A percentile compares a stretch with the other conserved stretches of the same genome.
These are phyloP conservation scores for Luperina testacea DNA, from an alignment of 2,888 invertebrate genomes.

Conservation along the genomic window DNA sequence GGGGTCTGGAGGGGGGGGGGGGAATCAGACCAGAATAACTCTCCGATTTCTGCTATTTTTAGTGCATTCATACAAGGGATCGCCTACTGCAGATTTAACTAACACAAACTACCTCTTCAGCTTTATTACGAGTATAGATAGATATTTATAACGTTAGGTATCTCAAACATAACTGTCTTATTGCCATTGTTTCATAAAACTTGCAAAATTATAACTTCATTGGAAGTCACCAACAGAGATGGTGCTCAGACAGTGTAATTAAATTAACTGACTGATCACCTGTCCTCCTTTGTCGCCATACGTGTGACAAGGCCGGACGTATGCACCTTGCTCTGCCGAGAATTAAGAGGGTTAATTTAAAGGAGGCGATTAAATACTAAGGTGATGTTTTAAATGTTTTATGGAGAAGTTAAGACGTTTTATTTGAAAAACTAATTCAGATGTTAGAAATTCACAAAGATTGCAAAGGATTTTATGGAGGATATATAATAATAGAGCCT, in stretches of 20 bases:
- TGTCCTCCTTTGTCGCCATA: conserved; percentile 70
- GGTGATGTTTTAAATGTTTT: conserved; percentile 43
- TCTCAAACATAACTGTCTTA: no score
- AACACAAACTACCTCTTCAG: no score
- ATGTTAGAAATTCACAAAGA: not conserved
- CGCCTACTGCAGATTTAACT: no score
- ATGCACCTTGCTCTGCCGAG: conserved; percentile 71
- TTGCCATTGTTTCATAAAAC: no score
- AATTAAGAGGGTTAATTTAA: conserved; percentile 60
- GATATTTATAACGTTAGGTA: no score
- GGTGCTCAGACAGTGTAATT: conserved; percentile 81
- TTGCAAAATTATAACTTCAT: no score
- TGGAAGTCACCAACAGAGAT: no score
- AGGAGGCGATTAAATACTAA: conserved; percentile 42
- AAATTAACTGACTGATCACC: conserved; percentile 82
- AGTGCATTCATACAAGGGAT: no score
- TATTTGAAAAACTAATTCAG: conserved; percentile 8
- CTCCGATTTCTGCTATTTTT: not conserved
- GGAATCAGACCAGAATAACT: no score
- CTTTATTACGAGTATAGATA: no score
- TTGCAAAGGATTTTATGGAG: not conserved
- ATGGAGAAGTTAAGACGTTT: conserved; percentile 11
- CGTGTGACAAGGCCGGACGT: conserved; percentile 67
- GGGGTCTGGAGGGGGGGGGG: no score
- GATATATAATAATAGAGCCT: not conserved